Conservation (phyloP, 2,888 invertebrate species). For the Nomada ruficornis region DNA sequence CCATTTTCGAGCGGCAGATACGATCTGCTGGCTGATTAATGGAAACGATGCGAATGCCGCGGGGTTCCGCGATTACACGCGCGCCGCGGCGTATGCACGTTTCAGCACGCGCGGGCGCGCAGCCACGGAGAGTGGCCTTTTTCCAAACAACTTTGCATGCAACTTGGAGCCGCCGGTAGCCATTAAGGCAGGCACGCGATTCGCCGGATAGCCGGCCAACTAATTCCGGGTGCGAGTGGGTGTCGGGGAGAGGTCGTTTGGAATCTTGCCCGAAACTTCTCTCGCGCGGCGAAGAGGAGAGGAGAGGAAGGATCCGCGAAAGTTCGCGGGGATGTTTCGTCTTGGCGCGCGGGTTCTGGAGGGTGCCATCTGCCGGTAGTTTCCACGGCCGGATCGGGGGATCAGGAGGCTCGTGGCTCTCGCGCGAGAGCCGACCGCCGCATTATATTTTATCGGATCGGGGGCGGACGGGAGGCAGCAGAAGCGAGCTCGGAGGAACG, state of each 20-base stretch:
- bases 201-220: conserved; percentile 63
- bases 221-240: conserved; percentile 67
- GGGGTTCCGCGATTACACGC: conserved; percentile 61
- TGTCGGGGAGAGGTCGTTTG: conserved; percentile 59
- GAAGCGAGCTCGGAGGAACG: neutral
- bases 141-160: conserved; percentile 69
- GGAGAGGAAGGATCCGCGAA: no score
- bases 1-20: conserved; percentile 48
- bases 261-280: conserved; percentile 66
- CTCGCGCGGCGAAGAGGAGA: no score
- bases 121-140: conserved; percentile 47
- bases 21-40: conserved; percentile 68
- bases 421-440: conserved; percentile 30
- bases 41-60: conserved; percentile 67
- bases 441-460: conserved; percentile 73
- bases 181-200: conserved; percentile 72
- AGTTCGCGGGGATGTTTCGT: neutral
- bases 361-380: conserved; percentile 5
- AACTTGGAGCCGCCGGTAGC: conserved; percentile 64
- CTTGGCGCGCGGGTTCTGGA: neutral
- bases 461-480: neutral
- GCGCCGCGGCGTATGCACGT: neutral
- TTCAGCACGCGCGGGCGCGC: conserved; percentile 16
- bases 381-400: conserved; percentile 10
- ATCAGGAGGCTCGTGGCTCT: conserved; percentile 51